Evolutionary conservation across 2,888 invertebrate species (phyloP).

Genomic region (Abscondita cerata): DNA sequence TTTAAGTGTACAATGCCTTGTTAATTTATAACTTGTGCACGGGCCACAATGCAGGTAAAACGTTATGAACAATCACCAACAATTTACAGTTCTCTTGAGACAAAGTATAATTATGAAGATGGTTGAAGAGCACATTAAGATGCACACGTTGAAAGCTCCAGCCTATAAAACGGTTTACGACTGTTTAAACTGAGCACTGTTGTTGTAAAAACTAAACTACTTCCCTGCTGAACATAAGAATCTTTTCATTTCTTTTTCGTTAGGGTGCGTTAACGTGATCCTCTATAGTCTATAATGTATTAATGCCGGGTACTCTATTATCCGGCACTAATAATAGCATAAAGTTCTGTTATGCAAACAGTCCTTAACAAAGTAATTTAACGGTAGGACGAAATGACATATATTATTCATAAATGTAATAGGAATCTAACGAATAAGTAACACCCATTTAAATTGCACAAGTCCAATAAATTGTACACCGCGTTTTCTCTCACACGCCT

Average conservation of each 20-base stretch:
- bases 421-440: constrained; percentile 16
- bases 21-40: background rate
- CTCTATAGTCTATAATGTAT: constrained; percentile 23
- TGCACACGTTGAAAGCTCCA: constrained; percentile 55
- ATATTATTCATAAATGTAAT: constrained; percentile 17
- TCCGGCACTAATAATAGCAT: constrained; percentile 10
- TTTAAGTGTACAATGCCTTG: background rate
- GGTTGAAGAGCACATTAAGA: constrained; percentile 53
- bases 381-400: constrained; percentile 10
- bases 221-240: constrained; percentile 24
- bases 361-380: constrained; percentile 14
- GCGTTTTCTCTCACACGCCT: constrained; percentile 16
- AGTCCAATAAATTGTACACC: constrained; percentile 10
- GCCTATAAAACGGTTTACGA: constrained; percentile 58
- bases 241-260: constrained; percentile 29
- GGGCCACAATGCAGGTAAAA: constrained; percentile 18
- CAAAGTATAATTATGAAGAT: constrained; percentile 56
- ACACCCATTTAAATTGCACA: background rate
- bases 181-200: constrained; percentile 51
- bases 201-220: constrained; percentile 35
- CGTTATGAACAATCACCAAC: constrained; percentile 46
- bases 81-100: constrained; percentile 52
- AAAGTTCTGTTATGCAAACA: background rate
- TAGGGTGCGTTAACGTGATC: constrained; percentile 24
- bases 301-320: constrained; percentile 21